Evolutionary conservation across 2,888 invertebrate genomes (phyloP), one percentile per base, ranked within the genome.

Genomic region (Stegophylla sp.): DNA sequence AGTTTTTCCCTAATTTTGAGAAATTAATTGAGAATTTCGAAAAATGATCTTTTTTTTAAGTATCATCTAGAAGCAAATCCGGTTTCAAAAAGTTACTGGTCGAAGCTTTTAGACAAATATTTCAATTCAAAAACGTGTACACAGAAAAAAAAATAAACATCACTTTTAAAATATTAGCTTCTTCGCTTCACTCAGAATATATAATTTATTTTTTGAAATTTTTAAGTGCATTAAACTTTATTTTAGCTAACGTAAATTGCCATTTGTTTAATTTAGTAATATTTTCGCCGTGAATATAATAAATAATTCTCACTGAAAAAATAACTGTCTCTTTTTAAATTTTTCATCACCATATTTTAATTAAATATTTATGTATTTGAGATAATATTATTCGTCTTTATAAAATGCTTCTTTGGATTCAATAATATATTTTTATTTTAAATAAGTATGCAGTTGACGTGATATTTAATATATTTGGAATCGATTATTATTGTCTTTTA

Each of bases 191-290:
- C n/a, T n/a, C n/a, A 56, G 53, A 72, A 56, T 72, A 43, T 56
- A 34, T 23, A 72, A 72, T 59, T 23, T 73, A 45, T 73, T 43
- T 41, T 9, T 9, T 15, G 41, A 56, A 72, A 72, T 23, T 56
- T 72, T 56, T 4, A 43, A 72, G 41, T 56, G 41, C 23, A 17
- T 41, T 23, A 41, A 23, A 56, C 23, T 71, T 59, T 43, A 43
- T 71, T 20, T 67, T 26, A 3, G n/a, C n/a, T 23, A 17, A 45
- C 3, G 43, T 61, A 26, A 45, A 73, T 61, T 61, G 59, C 26
- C 17, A 20, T 73, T 73, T 45, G 73, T 20, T 73, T 73, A n/a
- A 61, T 61, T 61, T 17, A 20, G 59, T 61, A 7, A 45, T n/a
- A 61, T 73, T 28, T 26, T 9, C 13, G 5, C 20, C 15, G 23